Evolutionary conservation across 2,888 invertebrate genomes (phyloP), one percentile per base, ranked within the genome.

Genomic region (Drosophila mimica): DNA sequence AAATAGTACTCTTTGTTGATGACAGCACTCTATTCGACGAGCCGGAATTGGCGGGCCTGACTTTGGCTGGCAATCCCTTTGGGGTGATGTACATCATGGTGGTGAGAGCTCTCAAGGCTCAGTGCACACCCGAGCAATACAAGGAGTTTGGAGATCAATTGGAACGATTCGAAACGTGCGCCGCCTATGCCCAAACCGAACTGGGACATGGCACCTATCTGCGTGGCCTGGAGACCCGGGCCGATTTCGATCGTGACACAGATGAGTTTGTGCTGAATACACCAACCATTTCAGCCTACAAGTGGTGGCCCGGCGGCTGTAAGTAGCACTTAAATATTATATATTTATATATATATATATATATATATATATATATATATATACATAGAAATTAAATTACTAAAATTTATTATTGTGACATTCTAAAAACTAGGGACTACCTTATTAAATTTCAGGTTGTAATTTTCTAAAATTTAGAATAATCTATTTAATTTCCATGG

Each of bases 281-380:
- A 59, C 99, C 99, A 0, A 96, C 96, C 2, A 93, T 98, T 15
- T 96, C 98, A 0, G 95, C 98, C 0, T 97, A 96, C 92, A 99
- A 99, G 93, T 99, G 98, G 98, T 99, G 98, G 99, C 98, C 98
- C 25, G 99, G 98, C 25, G 97, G 97, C 92, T 94, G 98, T 98
- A 94, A 95, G 97, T 95, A n/a, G 3, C 15, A 38, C 8, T 28
- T 2, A 3, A 34, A 53, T 36, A 17, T 28, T 36, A 5, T 36
- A 38, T 25, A 25, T 25, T 25, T 25, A 25, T 25, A 25, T 25
- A 25, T 2, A 25, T 25, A 25, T 25, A 25, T 25, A 25, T 25
- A 25, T 25, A 25, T 25, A 25, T 25, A 25, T 25, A 25, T 25
- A 25, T 25, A 25, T 25, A 25, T 25, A 25, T 25, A 25, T 25